phyloP scores from a whole-genome alignment of 2,797 vertebrate genomes.

The Sitta carolinensis region DNA sequence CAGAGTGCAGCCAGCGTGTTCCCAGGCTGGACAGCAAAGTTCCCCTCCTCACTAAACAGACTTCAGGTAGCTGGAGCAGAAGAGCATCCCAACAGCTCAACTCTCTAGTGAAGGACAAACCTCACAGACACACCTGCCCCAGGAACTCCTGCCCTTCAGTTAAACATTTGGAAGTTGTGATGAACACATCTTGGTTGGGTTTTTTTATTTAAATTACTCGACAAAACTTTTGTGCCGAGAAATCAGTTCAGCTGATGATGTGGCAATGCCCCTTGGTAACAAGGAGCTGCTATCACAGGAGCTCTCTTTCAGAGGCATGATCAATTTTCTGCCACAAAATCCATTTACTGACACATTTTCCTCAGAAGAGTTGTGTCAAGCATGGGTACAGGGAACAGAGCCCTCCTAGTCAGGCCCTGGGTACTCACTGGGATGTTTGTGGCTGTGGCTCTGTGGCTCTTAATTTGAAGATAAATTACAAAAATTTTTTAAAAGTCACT shows the following conservation, averaged over 20 bases:
- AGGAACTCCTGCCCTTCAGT: not conserved
- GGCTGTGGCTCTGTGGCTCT: not conserved
- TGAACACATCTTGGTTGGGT: not conserved
- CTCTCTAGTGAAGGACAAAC: not conserved
- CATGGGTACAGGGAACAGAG: rapidly evolving
- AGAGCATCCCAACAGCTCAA: not conserved
- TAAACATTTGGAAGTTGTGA: not conserved
- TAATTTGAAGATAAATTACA: not conserved
- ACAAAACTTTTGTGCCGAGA: not conserved
- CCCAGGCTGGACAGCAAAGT: not conserved
- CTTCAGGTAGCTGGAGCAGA: not conserved
- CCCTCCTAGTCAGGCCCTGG: not conserved
- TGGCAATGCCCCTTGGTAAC: not conserved
- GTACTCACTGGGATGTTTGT: not conserved
- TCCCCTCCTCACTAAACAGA: not conserved
- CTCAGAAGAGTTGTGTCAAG: not conserved
- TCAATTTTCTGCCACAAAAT: not conserved
- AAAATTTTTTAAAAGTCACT: rapidly evolving
- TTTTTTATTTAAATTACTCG: not conserved
- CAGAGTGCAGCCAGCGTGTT: not conserved
- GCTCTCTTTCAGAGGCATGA: not conserved
- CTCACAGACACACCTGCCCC: not conserved
- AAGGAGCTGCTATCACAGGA: not conserved
- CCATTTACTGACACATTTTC: not conserved
- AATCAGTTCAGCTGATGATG: not conserved